Base-by-base conservation (phyloP, 2,888 invertebrate species). In the Dasypolia templi region DNA sequence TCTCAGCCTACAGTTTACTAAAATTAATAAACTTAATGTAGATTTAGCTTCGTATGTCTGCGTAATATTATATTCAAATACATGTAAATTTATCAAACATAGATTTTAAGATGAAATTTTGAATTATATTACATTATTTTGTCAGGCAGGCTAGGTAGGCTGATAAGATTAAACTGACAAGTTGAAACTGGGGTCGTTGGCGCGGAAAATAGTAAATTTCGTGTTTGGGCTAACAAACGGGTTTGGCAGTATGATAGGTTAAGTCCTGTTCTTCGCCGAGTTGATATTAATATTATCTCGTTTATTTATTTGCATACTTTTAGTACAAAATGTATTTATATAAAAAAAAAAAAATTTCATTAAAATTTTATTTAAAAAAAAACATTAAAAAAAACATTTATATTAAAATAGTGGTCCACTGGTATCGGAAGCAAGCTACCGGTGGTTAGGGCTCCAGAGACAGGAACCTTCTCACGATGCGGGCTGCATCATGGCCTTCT, bases 1-100 rank as follows among this genome's bases (percentile, higher is more conserved):
- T 56, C 56, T 64, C 9, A 22, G 14, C 22, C 22, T 42, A 6
- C 29, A 56, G 51, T 67, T 58, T 7, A 58, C 53, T 62, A 56
- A n/a, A 79, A 77, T 71, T 66, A 70, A 71, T 63, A 61, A 35
- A 66, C 29, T 56, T 29, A 39, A 73, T n/a, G n/a, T n/a, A n/a
- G n/a, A n/a, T n/a, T n/a, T n/a, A n/a, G n/a, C n/a, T n/a, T n/a
- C n/a, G n/a, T n/a, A n/a, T n/a, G n/a, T n/a, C n/a, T n/a, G n/a
- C n/a, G n/a, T n/a, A n/a, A n/a, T n/a, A n/a, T n/a, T 68, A 72
- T 75, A 77, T 82, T 70, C 74, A 82, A 77, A 80, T 82, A 75
- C 29, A 78, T 83, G 83, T 68, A 76, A 81, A 83, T 85, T 81
- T 56, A 83, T 73, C 64, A 72, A 75, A 71, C 59, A 46, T 44